These are phyloP conservation scores for Heliconius cydno DNA, from an alignment of 2,888 invertebrate genomes.

Conservation along the genomic window DNA sequence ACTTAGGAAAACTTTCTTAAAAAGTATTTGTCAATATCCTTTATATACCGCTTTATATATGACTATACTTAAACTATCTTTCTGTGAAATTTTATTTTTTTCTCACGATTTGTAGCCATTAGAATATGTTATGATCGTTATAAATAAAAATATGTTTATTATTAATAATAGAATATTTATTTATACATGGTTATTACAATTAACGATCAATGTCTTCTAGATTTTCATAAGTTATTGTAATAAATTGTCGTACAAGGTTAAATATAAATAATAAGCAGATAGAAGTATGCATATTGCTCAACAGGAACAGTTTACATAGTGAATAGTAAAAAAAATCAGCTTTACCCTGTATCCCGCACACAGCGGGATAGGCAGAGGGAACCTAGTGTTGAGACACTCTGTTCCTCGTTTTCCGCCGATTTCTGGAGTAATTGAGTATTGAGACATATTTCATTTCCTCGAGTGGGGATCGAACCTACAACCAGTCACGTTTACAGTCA, in stretches of 20 bases:
- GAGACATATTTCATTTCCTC: too few species aligned
- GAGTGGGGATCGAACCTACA: too few species aligned
- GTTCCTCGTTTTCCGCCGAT: too few species aligned
- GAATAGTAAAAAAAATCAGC: too few species aligned
- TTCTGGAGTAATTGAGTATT: too few species aligned
- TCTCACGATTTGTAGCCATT: not conserved
- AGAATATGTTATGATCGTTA: not conserved
- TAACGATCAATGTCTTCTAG: constrained; percentile 13
- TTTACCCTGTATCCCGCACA: too few species aligned
- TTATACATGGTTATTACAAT: constrained; percentile 12
- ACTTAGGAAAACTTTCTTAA: too few species aligned
- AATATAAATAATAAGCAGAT: constrained; percentile 4
- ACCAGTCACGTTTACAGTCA: too few species aligned
- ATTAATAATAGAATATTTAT: not conserved
- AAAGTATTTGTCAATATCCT: too few species aligned
- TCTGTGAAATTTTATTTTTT: not conserved
- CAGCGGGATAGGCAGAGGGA: too few species aligned
- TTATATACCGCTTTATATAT: too few species aligned
- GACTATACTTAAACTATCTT: not conserved
- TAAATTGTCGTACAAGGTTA: constrained; percentile 16
- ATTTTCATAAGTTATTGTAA: constrained; percentile 18
- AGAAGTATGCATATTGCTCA: not conserved
- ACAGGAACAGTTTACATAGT: not conserved
- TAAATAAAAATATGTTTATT: not conserved
- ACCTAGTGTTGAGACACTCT: too few species aligned